phyloP scores from a whole-genome alignment of 2,797 vertebrate genomes.

The Paedocypris micromegethes region DNA sequence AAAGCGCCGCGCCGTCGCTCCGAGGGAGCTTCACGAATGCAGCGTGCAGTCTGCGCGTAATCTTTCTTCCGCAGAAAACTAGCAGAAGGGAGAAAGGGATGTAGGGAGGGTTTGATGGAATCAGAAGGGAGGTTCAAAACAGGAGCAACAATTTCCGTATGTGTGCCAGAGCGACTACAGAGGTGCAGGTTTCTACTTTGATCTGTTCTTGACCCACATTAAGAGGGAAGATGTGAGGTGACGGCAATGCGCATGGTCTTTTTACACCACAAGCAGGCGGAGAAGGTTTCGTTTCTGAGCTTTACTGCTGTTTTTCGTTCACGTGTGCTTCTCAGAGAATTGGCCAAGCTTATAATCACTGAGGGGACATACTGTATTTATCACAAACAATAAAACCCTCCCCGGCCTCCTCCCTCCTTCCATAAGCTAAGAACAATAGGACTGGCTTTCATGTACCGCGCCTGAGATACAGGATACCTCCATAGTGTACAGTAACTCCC shows the following conservation, averaged over 20 bases:
- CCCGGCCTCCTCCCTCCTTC: conserved; percentile 23
- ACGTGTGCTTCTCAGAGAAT: conserved; percentile 50
- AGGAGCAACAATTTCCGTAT: not conserved
- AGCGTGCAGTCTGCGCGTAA: not conserved
- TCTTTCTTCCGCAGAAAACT: not conserved
- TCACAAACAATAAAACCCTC: conserved; percentile 42
- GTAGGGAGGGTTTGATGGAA: conserved; percentile 14
- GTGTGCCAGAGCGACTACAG: not conserved
- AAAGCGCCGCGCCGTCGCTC: not conserved
- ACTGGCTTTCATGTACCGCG: conserved; percentile 8
- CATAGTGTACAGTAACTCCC: conserved; percentile 47
- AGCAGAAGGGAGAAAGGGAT: not conserved
- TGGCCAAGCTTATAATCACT: conserved; percentile 51
- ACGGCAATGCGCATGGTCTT: conserved; percentile 9
- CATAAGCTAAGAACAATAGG: conserved; percentile 39
- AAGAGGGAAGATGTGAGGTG: conserved; percentile 22
- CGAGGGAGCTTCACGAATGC: not conserved
- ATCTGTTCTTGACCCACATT: conserved; percentile 30
- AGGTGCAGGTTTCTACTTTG: conserved; percentile 2
- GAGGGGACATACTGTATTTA: conserved; percentile 55
- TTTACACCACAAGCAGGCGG: conserved; percentile 6
- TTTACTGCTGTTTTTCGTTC: conserved; percentile 3
- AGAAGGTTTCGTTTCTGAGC: not conserved
- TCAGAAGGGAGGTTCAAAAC: conserved; percentile 12
- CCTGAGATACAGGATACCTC: conserved; percentile 24